phyloP scores from a whole-genome alignment of 1,140 invertebrate genomes.

The Ectropis grisescens region DNA sequence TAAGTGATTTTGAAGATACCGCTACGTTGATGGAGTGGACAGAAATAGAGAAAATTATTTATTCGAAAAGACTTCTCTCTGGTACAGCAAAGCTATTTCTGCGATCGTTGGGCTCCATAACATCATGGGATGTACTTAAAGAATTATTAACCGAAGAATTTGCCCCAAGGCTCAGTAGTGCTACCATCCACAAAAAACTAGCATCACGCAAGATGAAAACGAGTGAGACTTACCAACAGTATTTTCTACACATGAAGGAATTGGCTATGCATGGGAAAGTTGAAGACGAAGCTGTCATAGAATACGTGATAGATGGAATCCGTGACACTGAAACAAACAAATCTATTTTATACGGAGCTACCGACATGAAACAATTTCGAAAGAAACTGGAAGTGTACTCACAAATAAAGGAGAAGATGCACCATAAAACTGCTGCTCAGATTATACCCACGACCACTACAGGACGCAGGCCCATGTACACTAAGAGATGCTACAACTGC shows the following conservation, averaged over 20 bases:
- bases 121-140: slow-evolving; percentile 3
- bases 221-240: slow-evolving; percentile 14
- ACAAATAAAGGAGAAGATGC: slow-evolving; percentile 15
- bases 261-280: slow-evolving; percentile 25
- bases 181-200: slow-evolving; percentile 8
- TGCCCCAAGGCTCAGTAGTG: slow-evolving; percentile 12
- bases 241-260: slow-evolving; percentile 17
- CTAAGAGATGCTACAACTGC: slow-evolving; percentile 14
- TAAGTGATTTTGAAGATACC: slow-evolving; percentile 12
- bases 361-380: slow-evolving; percentile 21
- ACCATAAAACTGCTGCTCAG: slow-evolving; percentile 1
- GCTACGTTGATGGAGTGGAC: slow-evolving; percentile 7
- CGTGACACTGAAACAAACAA: slow-evolving; percentile 27
- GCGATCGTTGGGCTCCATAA: slow-evolving; percentile 5
- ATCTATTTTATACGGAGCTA: slow-evolving; percentile 34
- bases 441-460: not conserved
- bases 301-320: slow-evolving; percentile 44
- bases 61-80: slow-evolving; percentile 6
- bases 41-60: slow-evolving; percentile 6
- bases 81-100: slow-evolving; percentile 13
- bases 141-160: slow-evolving; percentile 11
- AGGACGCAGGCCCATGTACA: slow-evolving; percentile 1
- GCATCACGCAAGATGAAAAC: slow-evolving; percentile 11
- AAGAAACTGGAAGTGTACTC: slow-evolving; percentile 22
- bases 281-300: slow-evolving; percentile 26